Percentiles rank a stretch among this genome's conserved stretches.
Conservation (phyloP, 2,113 vertebrate genomes). For the Brachyhypopomus occidentalis region DNA sequence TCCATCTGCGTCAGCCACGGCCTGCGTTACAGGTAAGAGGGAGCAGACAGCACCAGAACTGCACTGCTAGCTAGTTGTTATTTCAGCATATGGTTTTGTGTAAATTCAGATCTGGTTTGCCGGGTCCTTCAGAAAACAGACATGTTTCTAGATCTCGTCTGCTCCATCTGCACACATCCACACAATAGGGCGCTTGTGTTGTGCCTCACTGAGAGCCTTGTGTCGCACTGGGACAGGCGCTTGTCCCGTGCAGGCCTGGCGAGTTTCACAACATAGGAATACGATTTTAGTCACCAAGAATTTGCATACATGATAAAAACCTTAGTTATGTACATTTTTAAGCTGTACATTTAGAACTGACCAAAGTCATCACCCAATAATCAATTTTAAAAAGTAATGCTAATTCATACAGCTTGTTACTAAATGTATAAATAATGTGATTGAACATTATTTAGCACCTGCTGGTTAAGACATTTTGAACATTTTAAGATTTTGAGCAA, state of each 20-base stretch:
- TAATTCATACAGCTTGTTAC: too few species aligned
- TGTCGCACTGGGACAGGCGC: constrained; percentile 57
- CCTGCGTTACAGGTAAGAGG: background rate
- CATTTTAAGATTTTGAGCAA: too few species aligned
- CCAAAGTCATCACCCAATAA: too few species aligned
- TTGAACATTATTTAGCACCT: too few species aligned
- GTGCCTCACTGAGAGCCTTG: background rate
- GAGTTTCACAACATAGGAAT: background rate
- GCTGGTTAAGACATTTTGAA: too few species aligned
- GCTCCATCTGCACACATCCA: background rate
- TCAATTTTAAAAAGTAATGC: too few species aligned
- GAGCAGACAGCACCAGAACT: background rate
- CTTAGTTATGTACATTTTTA: too few species aligned
- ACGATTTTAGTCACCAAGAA: background rate
- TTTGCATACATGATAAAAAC: too few species aligned
- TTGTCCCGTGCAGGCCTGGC: background rate
- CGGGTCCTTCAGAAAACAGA: background rate
- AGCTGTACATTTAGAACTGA: too few species aligned
- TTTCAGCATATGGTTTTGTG: background rate
- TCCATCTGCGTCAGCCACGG: background rate
- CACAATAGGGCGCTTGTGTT: constrained; percentile 25
- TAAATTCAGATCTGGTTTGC: background rate
- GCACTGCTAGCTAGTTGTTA: background rate
- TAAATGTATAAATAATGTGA: too few species aligned
- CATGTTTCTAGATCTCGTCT: background rate